These are phyloP conservation scores for Rhynchopsitta pachyrhyncha DNA, from an alignment of 2,113 vertebrate genomes.

Conservation along the genomic window DNA sequence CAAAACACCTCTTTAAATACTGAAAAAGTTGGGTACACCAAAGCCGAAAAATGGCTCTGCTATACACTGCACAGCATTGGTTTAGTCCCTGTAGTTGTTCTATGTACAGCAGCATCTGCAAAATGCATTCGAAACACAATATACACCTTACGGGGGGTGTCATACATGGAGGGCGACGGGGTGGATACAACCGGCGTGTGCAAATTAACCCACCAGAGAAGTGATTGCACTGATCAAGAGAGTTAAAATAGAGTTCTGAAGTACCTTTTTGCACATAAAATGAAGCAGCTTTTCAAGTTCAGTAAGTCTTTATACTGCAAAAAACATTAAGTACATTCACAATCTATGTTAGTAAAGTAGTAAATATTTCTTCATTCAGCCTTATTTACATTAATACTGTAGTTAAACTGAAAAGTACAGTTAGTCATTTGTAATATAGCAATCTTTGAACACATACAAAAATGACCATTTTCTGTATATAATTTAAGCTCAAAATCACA, in stretches of 20 bases:
- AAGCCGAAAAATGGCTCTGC: slow-evolving; percentile 98
- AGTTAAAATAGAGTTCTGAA: slow-evolving; percentile 86
- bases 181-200: slow-evolving; percentile 88
- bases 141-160: slow-evolving; percentile 80
- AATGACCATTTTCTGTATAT: slow-evolving; percentile 92
- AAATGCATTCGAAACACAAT: slow-evolving; percentile 90
- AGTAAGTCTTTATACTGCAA: slow-evolving; percentile 88
- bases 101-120: slow-evolving; percentile 93
- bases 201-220: slow-evolving; percentile 83
- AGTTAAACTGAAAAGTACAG: slow-evolving; percentile 85
- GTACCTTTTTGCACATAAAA: slow-evolving; percentile 89
- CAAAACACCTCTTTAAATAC: slow-evolving; percentile 99
- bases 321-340: slow-evolving; percentile 97
- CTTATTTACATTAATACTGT: slow-evolving; percentile 92
- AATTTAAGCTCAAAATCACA: slow-evolving; percentile 98
- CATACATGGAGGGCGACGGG: slow-evolving; percentile 84
- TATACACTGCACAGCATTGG: slow-evolving; percentile 87
- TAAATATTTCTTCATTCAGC: slow-evolving; percentile 91
- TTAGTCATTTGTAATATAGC: slow-evolving; percentile 81
- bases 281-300: slow-evolving; percentile 95
- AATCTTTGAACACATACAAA: slow-evolving; percentile 95
- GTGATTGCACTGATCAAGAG: slow-evolving; percentile 83
- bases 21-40: slow-evolving; percentile 96
- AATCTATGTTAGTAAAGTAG: slow-evolving; percentile 92
- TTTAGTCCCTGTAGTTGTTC: slow-evolving; percentile 86